A percentile compares a stretch with the other conserved stretches of the same genome.
Conservation (phyloP, 2,888 invertebrate species). For the Prenolepis imparis region DNA sequence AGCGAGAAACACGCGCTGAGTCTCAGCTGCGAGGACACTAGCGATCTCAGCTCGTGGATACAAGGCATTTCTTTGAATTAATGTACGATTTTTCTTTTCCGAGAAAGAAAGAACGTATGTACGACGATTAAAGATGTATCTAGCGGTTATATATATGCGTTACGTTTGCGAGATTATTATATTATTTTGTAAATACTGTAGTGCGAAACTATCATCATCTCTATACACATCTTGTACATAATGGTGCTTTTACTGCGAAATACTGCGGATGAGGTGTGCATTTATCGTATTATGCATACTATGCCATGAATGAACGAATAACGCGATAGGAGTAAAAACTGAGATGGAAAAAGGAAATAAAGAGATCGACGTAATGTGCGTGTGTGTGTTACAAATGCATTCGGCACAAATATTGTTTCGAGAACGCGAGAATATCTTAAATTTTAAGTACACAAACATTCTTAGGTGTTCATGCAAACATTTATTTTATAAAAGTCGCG, state of each 20-base stretch:
- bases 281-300: slow-evolving; percentile 3
- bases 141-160: slow-evolving; percentile 59
- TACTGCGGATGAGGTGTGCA: not conserved
- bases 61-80: slow-evolving; percentile 94
- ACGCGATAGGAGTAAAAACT: not conserved
- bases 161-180: slow-evolving; percentile 44
- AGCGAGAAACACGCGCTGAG: slow-evolving; percentile 90
- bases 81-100: slow-evolving; percentile 60
- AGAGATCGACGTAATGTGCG: not conserved
- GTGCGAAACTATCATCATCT: slow-evolving; percentile 58
- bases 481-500: slow-evolving; percentile 26
- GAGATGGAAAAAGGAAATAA: not conserved
- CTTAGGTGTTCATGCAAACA: not conserved
- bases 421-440: not conserved
- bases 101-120: slow-evolving; percentile 44
- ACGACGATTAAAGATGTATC: slow-evolving; percentile 49
- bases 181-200: slow-evolving; percentile 74
- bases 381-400: slow-evolving; percentile 2
- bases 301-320: not conserved
- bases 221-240: slow-evolving; percentile 30
- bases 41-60: slow-evolving; percentile 95
- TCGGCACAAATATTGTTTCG: not conserved
- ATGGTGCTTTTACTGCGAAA: slow-evolving; percentile 65
- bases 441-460: not conserved
- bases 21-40: slow-evolving; percentile 92